A percentile compares a stretch with the other conserved stretches of the same genome.
phyloP scores from a whole-genome alignment of 2,113 vertebrate genomes.

The Myodes glareolus region DNA sequence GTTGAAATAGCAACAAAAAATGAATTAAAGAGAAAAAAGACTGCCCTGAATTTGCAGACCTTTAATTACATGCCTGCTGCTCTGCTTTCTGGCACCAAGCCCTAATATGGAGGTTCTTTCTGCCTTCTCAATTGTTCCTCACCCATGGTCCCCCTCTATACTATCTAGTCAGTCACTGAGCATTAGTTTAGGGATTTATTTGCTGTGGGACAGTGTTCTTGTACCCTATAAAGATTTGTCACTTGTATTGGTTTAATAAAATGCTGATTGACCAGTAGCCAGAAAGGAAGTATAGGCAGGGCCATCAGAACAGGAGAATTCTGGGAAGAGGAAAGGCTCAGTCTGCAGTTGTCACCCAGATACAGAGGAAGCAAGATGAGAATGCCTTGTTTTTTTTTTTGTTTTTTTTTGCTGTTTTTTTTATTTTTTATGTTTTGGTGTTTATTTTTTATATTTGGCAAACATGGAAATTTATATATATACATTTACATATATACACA shows the following conservation, averaged over 20 bases:
- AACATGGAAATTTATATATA: slow-evolving; percentile 66
- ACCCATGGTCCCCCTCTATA: not conserved
- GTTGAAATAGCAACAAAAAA: not conserved
- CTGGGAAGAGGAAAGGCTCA: too few species aligned
- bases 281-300: too few species aligned
- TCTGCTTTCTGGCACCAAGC: not conserved
- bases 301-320: too few species aligned
- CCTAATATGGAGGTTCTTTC: not conserved
- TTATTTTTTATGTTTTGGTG: slow-evolving; percentile 67
- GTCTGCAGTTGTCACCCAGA: too few species aligned
- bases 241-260: too few species aligned
- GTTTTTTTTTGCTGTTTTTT: slow-evolving; percentile 65
- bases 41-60: not conserved
- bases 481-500: slow-evolving; percentile 68
- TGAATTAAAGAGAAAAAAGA: not conserved
- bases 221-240: too few species aligned
- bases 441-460: slow-evolving; percentile 54
- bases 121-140: not conserved
- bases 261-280: too few species aligned
- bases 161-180: not conserved
- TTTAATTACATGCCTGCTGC: not conserved
- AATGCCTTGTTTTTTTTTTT: too few species aligned
- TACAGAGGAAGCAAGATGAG: too few species aligned
- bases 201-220: not conserved
- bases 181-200: not conserved